Evolutionary conservation across 2,888 invertebrate genomes (phyloP).

Genomic region (Ennomos erosarius): DNA sequence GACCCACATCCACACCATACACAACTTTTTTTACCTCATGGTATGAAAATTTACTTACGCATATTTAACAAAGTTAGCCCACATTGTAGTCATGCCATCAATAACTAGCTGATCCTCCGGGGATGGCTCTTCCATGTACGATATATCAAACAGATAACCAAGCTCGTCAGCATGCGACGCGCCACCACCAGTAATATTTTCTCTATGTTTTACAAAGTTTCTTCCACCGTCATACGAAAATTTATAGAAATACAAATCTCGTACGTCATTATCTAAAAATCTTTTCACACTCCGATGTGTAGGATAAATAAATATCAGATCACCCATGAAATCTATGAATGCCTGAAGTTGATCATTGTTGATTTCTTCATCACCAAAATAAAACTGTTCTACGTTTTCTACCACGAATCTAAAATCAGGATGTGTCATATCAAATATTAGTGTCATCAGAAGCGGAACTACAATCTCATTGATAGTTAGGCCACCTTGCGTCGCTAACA

Average conservation of each 20-base stretch:
- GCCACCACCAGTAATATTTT: conserved; percentile 43
- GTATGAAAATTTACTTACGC: conserved; percentile 37
- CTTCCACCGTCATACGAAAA: conserved; percentile 53
- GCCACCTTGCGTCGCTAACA: neutral
- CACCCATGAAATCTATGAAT: conserved; percentile 48
- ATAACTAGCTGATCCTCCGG: conserved; percentile 48
- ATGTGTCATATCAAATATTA: conserved; percentile 39
- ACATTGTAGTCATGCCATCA: conserved; percentile 47
- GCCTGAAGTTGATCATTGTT: conserved; percentile 25
- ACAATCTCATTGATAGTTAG: no score
- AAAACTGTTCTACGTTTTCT: conserved; percentile 43
- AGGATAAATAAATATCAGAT: conserved; percentile 49
- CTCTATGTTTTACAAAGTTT: conserved; percentile 41
- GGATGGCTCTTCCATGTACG: conserved; percentile 34
- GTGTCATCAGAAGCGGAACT: conserved; percentile 13
- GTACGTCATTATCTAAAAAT: conserved; percentile 41
- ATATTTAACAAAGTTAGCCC: conserved; percentile 57
- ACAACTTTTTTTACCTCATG: neutral
- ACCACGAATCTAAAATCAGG: conserved; percentile 38
- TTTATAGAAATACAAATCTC: conserved; percentile 47
- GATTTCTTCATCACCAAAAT: conserved; percentile 46
- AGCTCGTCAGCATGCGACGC: conserved; percentile 56
- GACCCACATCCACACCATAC: no score
- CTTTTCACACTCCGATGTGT: conserved; percentile 43
- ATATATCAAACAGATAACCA: conserved; percentile 52